A percentile compares a stretch with the other conserved stretches of the same genome.
Evolutionary conservation across 1,140 invertebrate species (phyloP).

Genomic region (Nebria ingens): DNA sequence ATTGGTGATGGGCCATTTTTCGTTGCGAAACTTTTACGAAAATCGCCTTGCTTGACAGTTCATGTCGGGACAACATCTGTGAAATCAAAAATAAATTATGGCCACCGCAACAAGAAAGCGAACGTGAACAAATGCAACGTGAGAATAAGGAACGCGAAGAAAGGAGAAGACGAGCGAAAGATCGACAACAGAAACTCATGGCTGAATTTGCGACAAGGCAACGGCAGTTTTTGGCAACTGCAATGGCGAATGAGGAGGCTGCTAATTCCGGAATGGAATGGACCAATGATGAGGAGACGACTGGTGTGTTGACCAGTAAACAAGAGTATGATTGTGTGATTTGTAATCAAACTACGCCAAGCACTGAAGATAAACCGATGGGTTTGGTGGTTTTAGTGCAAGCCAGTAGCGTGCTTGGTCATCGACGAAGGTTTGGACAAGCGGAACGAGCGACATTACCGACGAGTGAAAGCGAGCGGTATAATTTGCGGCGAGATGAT

Average conservation of each 20-base stretch:
- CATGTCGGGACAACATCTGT: constrained; percentile 54
- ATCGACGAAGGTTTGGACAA: constrained; percentile 46
- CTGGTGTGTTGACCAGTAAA: constrained; percentile 39
- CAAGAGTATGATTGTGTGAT: constrained; percentile 92
- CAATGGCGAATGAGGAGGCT: constrained; percentile 53
- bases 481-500: constrained; percentile 40
- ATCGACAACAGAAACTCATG: constrained; percentile 86
- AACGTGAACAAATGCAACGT: constrained; percentile 58
- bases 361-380: constrained; percentile 76
- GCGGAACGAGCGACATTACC: constrained; percentile 50
- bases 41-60: constrained; percentile 58
- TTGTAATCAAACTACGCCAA: constrained; percentile 81
- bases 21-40: constrained; percentile 63
- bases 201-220: constrained; percentile 85
- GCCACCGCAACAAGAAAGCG: constrained; percentile 65
- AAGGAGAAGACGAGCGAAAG: constrained; percentile 69
- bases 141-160: constrained; percentile 70
- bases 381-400: constrained; percentile 84
- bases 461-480: constrained; percentile 51
- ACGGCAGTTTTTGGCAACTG: constrained; percentile 82
- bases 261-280: constrained; percentile 49
- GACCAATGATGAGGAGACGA: constrained; percentile 46
- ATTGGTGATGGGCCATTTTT: constrained; percentile 84
- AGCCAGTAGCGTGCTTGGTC: constrained; percentile 71
- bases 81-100: constrained; percentile 60